A percentile compares a stretch with the other conserved stretches of the same genome.
These are phyloP conservation scores for Xenentodon cancila DNA, from an alignment of 2,797 vertebrate species.

Conservation along the genomic window DNA sequence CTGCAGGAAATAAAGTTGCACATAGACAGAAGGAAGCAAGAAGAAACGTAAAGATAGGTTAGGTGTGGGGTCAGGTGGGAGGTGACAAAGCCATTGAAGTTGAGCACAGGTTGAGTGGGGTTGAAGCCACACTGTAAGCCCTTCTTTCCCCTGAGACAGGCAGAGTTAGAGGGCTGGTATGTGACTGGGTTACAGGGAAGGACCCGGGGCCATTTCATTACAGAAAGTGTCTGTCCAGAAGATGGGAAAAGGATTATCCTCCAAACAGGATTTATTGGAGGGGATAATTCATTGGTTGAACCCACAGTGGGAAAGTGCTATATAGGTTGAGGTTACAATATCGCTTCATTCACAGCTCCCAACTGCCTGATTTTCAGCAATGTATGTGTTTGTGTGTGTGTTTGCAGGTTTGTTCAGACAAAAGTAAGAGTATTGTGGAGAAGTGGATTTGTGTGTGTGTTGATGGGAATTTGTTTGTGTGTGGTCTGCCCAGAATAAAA, in stretches of 20 bases:
- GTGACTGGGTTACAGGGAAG: constrained; percentile 78
- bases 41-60: constrained; percentile 62
- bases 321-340: constrained; percentile 86
- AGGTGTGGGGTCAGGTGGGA: constrained; percentile 64
- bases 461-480: constrained; percentile 6
- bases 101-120: constrained; percentile 77
- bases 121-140: constrained; percentile 79
- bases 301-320: constrained; percentile 81
- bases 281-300: constrained; percentile 86
- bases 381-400: constrained; percentile 55
- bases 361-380: constrained; percentile 65
- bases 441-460: constrained; percentile 16
- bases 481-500: constrained; percentile 27
- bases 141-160: constrained; percentile 70
- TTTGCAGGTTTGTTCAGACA: constrained; percentile 41
- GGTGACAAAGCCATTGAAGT: constrained; percentile 75
- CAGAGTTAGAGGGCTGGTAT: constrained; percentile 72
- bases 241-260: constrained; percentile 88
- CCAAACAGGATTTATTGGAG: constrained; percentile 88
- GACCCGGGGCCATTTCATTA: constrained; percentile 86
- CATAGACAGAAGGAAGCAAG: constrained; percentile 65
- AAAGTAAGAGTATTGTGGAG: constrained; percentile 30
- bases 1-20: constrained; percentile 71
- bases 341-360: constrained; percentile 82
- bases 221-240: constrained; percentile 87